These are phyloP conservation scores for Julus scandinavius DNA, from an alignment of 2,888 invertebrate species.

Conservation along the genomic window DNA sequence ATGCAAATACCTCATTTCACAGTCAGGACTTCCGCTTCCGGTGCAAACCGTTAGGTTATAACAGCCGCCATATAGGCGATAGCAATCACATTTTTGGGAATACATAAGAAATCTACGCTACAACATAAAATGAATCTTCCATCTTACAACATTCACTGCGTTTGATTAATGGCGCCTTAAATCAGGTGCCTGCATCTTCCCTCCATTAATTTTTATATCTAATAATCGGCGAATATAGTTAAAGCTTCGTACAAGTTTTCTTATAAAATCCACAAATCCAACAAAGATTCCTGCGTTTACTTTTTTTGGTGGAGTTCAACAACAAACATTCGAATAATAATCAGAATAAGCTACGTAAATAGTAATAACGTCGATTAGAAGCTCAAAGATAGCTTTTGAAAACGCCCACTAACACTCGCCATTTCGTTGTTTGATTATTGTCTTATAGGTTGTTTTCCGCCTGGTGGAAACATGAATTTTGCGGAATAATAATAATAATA, in stretches of 20 bases:
- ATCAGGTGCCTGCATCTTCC: background rate
- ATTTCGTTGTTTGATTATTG: constrained; percentile 19
- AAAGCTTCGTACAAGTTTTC: constrained; percentile 25
- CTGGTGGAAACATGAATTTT: background rate
- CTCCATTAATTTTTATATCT: background rate
- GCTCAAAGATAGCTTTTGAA: constrained; percentile 20
- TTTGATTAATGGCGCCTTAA: background rate
- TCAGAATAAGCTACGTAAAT: constrained; percentile 19
- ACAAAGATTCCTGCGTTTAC: constrained; percentile 4
- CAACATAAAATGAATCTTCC: background rate
- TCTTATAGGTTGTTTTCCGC: background rate
- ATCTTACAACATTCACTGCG: background rate
- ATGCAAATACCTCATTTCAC: background rate
- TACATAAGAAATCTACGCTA: constrained; percentile 25
- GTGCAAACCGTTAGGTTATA: background rate
- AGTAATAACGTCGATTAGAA: constrained; percentile 25
- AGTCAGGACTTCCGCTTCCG: background rate
- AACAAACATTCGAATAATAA: constrained; percentile 33
- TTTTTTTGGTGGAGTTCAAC: background rate
- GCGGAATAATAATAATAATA: background rate
- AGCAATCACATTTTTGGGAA: background rate
- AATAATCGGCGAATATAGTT: constrained; percentile 25
- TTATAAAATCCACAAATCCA: constrained; percentile 33
- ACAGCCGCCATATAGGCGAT: background rate
- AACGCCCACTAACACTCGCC: constrained; percentile 23